These are phyloP conservation scores for Monoplex corrugatus DNA, from an alignment of 2,888 invertebrate species.

Conservation along the genomic window DNA sequence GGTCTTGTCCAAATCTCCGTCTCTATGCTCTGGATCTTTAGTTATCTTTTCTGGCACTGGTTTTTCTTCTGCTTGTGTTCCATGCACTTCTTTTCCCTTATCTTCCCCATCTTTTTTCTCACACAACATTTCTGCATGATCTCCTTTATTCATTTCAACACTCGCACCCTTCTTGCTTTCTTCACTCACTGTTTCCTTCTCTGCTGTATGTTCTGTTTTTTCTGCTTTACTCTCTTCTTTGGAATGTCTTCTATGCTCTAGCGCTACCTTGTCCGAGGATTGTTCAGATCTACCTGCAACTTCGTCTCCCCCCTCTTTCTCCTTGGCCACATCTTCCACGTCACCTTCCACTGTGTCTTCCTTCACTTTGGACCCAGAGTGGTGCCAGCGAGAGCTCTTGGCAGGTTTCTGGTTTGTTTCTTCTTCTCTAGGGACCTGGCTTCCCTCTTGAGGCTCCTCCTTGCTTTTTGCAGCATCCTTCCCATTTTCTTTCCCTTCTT, in stretches of 20 bases:
- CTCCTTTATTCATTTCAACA: too few relatives aligned
- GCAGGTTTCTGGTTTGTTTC: constrained; percentile 34
- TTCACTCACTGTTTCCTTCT: neutral
- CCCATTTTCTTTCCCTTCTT: neutral
- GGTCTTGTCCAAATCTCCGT: too few relatives aligned
- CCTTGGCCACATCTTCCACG: constrained; percentile 41
- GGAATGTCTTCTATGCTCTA: neutral
- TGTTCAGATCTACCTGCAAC: constrained; percentile 33
- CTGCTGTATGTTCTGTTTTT: neutral
- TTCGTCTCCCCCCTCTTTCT: constrained; percentile 46
- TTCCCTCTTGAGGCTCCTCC: neutral
- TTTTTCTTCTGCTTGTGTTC: constrained; percentile 44
- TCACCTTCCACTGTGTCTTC: neutral
- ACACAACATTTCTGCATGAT: too few relatives aligned
- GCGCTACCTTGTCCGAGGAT: neutral
- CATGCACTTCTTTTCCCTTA: too few relatives aligned
- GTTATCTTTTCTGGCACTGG: constrained; percentile 26
- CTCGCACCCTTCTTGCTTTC: neutral
- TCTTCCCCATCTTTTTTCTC: too few relatives aligned
- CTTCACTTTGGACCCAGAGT: constrained; percentile 6
- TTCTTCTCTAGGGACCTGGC: neutral
- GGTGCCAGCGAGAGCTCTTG: constrained; percentile 22
- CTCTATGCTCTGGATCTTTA: neutral
- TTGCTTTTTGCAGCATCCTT: neutral
- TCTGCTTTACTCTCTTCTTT: neutral